Evolutionary conservation across 2,888 invertebrate species (phyloP), one percentile per base, ranked within the genome.

Genomic region (Thecophora atra): DNA sequence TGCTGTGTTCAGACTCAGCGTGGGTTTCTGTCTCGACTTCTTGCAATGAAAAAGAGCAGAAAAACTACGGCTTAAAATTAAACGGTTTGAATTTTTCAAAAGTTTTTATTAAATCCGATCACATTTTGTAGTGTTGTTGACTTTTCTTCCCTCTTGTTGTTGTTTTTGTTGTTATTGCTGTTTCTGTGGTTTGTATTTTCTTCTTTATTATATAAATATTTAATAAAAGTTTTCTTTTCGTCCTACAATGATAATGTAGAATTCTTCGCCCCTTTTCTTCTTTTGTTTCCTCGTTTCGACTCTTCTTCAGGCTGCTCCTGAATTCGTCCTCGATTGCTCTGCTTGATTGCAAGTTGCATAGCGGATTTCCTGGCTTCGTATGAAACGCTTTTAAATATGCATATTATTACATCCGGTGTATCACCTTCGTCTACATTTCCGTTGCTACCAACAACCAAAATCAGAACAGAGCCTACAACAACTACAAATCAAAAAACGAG

Each of bases 371-470:
- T 24, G 42, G 30, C 24, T 19, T 42, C 15, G 24, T 24, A 26
- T 60, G 44, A 17, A 60, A 21, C 60, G 28, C 44, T 67, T 72
- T 69, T 68, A 69, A 71, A 72, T 69, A 72, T 74, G 62, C 65
- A 72, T 64, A 62, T 72, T 73, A 64, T 69, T 69, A 37, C 37
- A 37, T 74, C 71, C 71, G 72, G 74, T 47, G 56, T 71, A 69
- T 71, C 71, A 56, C 72, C 72, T 71, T 62, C 19, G 21, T 28
- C 44, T 54, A 26, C 54, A 8, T 24, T 26, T 30, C 28, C 52
- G 19, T 19, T 44, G 52, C 5, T 19, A 13, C 37, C n/a, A n/a
- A n/a, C n/a, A n/a, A n/a, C n/a, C 19, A 47, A 56, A 67, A 17
- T 63, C 63, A 37, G 54, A 72, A 26, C 67, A 44, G 13, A 13